Evolutionary conservation across 2,113 vertebrate species (phyloP), one percentile per base, ranked within the genome.

Genomic region (Platysteira castanea): DNA sequence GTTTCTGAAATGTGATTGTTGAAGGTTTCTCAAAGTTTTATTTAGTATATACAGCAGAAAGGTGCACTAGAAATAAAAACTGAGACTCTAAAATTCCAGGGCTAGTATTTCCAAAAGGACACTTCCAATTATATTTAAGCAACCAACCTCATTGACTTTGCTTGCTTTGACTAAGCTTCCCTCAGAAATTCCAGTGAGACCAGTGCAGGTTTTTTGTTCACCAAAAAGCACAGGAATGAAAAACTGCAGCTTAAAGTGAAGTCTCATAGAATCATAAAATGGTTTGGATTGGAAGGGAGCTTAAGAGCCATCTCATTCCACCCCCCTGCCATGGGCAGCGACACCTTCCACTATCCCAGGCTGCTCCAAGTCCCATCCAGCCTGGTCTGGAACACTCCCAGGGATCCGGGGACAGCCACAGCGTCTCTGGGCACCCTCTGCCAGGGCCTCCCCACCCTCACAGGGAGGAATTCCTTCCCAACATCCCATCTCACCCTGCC

Each of bases 331-430:
- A 41, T 15, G 24, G 31, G 10, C 39, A 68, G 30, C 11, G 52
- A 53, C 47, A 54, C 4, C 10, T 83, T 2, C 39, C 39, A 30
- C 24, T 5, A 0, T 4, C 24, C 53, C 47, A 69, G 30, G 47
- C 0, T 18, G 20, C 14, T 67, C 53, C 37, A 59, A 74, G 37
- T 23, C 27, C 22, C 0, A 0, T 59, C 50, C 78, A 89, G 0
- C 28, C 24, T 31, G 53, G 28, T 11, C 24, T 41, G 0, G 61
- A 10, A 5, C 70, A 69, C 24, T 54, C 1, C 30, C 47, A 89
- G n/a, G 41, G 47, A 61, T 75, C 10, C 30, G n/a, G 69, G n/a
- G 30, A 16, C 77, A 60, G 60, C 77, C 60, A n/a, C 33, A 82
- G 87, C 39, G 60, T 0, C 52, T 60, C 23, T 57, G 86, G 9